A percentile compares a stretch with the other conserved stretches of the same genome.
These are phyloP conservation scores for Tragelaphus eurycerus DNA, from an alignment of 2,797 vertebrate species.

Conservation along the genomic window DNA sequence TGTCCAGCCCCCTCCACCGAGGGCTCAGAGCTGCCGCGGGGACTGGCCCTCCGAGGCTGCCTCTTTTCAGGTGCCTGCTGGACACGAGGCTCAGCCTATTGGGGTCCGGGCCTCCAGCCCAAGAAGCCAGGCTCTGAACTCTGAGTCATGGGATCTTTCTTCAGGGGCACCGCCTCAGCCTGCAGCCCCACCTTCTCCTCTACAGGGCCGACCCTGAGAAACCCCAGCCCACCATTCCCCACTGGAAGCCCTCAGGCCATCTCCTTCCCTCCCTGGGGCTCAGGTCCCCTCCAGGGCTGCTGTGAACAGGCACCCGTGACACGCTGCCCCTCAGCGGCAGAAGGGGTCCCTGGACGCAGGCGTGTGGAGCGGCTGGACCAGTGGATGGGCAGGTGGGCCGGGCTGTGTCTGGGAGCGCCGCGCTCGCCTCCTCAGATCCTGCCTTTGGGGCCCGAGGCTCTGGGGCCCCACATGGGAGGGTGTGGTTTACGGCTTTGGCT, in stretches of 20 bases:
- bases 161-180: not conserved
- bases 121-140: not conserved
- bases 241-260: not conserved
- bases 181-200: accelerated
- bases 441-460: not conserved
- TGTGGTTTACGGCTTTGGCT: accelerated
- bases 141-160: accelerated
- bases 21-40: not conserved
- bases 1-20: not conserved
- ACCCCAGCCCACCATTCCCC: not conserved
- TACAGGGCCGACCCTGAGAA: not conserved
- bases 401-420: not conserved
- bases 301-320: not conserved
- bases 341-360: not conserved
- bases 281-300: no score
- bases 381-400: not conserved
- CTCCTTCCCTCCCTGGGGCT: not conserved
- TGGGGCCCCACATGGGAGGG: no score
- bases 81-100: not conserved
- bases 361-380: accelerated
- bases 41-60: not conserved
- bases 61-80: accelerated
- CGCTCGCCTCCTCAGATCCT: not conserved
- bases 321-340: accelerated
- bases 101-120: not conserved